Base-by-base conservation (phyloP, 2,113 vertebrate genomes). In the Bufo bufo region DNA sequence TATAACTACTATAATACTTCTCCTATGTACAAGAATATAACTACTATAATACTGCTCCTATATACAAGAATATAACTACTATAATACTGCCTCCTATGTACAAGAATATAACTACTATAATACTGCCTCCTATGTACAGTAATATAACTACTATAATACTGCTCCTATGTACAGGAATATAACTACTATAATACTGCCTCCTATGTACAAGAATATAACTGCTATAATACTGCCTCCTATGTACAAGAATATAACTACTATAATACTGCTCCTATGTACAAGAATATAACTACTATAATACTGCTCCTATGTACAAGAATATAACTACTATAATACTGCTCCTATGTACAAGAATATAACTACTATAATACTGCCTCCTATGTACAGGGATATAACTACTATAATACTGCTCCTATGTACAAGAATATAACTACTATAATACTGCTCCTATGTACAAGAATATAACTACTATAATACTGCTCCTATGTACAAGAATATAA, bases 391-490 rank as follows among this genome's bases (percentile, higher is more conserved):
- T 65, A 65, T 65, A 65, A 65, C 61, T 65, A 65, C 61, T 65
- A 65, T 65, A 65, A 65, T 65, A 65, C 61, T 65, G 61, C 61
- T 16, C 59, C 66, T 13, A 14, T 43, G 4, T 71, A 71, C n/a
- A 71, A 43, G 20, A 69, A 11, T 65, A 71, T 71, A 71, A 71
- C 66, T 71, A 71, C 66, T 71, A 71, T 71, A 71, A 71, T 71
- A 71, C 66, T 71, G 66, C 66, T 14, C 23, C 66, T 71, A 71
- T 71, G 16, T 71, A 71, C 66, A 71, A 43, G 66, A 71, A 71
- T 71, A 71, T 71, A 71, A 71, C 66, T 71, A 71, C 66, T 71
- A 71, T 71, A 71, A 71, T 71, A 71, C 66, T 71, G 66, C 66
- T 66, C 61, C 61, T 65, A 65, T 65, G 17, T 66, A 66, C 63